These are phyloP conservation scores for Myotis yumanensis DNA, from an alignment of 2,113 vertebrate species.

Conservation along the genomic window DNA sequence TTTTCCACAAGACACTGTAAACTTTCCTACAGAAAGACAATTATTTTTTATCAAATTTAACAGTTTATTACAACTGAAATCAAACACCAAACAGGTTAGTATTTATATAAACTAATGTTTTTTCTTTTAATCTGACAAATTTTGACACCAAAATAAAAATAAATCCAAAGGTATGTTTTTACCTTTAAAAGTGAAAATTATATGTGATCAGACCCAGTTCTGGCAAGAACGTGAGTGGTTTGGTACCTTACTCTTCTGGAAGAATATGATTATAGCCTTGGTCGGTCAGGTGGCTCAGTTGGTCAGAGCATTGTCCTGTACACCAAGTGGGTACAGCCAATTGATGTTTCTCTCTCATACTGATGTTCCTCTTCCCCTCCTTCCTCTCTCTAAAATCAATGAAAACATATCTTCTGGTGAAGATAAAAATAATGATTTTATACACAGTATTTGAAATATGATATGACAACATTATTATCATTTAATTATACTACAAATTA, in stretches of 20 bases:
- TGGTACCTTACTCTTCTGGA: neutral
- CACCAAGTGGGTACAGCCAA: too few species aligned
- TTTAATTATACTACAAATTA: neutral
- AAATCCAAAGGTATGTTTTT: neutral
- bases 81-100: neutral
- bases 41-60: neutral
- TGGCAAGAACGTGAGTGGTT: neutral
- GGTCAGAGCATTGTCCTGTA: too few species aligned
- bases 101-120: neutral
- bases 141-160: neutral
- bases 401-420: too few species aligned
- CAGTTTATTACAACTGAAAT: neutral
- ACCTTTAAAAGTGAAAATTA: slow-evolving; percentile 1
- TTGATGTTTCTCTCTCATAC: too few species aligned
- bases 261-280: neutral
- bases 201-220: neutral
- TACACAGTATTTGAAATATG: neutral
- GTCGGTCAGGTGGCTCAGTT: too few species aligned
- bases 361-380: too few species aligned
- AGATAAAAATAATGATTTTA: neutral
- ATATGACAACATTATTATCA: neutral
- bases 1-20: neutral
- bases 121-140: neutral
- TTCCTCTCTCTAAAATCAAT: too few species aligned
- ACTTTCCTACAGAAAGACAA: neutral